Evolutionary conservation across 2,888 invertebrate genomes (phyloP).

Genomic region (Eupithecia subfuscata): DNA sequence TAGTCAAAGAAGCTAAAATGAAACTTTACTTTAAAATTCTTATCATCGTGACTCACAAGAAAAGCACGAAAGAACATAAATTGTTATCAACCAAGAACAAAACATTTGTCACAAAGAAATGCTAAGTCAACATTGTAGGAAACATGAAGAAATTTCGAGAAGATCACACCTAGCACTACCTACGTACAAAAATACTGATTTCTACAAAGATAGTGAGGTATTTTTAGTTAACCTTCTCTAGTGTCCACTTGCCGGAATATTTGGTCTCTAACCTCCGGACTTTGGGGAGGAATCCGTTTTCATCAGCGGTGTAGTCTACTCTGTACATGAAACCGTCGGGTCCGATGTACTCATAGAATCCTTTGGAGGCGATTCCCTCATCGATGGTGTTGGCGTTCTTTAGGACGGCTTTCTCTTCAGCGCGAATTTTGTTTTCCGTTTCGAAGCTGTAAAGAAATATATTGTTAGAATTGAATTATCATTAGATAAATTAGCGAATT

Average conservation of each 20-base stretch:
- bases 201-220: constrained; percentile 54
- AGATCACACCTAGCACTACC: constrained; percentile 47
- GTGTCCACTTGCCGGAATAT: constrained; percentile 79
- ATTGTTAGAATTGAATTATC: background rate
- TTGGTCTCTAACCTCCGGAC: constrained; percentile 77
- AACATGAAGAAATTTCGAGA: background rate
- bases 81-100: constrained; percentile 46
- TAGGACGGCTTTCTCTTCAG: constrained; percentile 78
- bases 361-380: constrained; percentile 79
- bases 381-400: constrained; percentile 79
- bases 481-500: background rate
- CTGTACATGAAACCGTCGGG: constrained; percentile 82
- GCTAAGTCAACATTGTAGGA: background rate
- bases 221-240: constrained; percentile 73
- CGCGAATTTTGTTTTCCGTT: constrained; percentile 82
- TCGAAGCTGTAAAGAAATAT: constrained; percentile 70
- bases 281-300: constrained; percentile 79
- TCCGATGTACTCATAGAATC: constrained; percentile 82
- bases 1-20: background rate
- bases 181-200: constrained; percentile 77
- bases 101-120: background rate
- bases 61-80: constrained; percentile 51
- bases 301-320: constrained; percentile 81
- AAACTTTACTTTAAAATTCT: background rate
- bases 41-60: constrained; percentile 48